Evolutionary conservation across 2,797 vertebrate species (phyloP).

Genomic region (Xiphophorus birchmanni): DNA sequence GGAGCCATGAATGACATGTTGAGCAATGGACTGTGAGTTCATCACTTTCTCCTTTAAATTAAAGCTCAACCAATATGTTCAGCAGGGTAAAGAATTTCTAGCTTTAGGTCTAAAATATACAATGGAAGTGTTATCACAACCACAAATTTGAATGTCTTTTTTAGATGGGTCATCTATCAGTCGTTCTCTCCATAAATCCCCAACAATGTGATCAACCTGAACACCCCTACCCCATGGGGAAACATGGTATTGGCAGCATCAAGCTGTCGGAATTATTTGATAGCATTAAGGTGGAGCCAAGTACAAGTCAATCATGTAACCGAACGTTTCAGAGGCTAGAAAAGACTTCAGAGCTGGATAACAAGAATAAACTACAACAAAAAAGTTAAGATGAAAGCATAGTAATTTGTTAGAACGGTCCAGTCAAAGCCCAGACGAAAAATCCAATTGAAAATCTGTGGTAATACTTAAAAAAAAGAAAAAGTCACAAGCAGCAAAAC

Average conservation of each 20-base stretch:
- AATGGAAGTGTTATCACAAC: neutral
- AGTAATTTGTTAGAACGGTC: neutral
- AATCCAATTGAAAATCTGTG: neutral
- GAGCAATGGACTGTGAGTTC: constrained; percentile 41
- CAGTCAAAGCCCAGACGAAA: neutral
- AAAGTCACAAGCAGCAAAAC: neutral
- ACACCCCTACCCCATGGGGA: neutral
- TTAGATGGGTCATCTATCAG: neutral
- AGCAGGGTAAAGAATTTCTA: neutral
- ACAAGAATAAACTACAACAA: neutral
- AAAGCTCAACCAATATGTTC: constrained; percentile 1
- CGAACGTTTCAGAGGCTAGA: neutral
- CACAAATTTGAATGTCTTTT: neutral
- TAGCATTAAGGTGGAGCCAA: neutral
- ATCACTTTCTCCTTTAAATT: constrained; percentile 30
- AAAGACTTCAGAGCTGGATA: neutral
- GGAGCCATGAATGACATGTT: constrained; percentile 33
- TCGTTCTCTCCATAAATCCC: neutral
- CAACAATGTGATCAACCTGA: neutral
- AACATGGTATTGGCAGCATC: neutral
- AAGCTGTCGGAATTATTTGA: neutral
- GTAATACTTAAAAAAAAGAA: neutral
- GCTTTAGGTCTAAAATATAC: neutral
- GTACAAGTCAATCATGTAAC: neutral
- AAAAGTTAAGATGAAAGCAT: neutral